These are phyloP conservation scores for Semnopithecus entellus DNA, from an alignment of 2,113 vertebrate species.

Conservation along the genomic window DNA sequence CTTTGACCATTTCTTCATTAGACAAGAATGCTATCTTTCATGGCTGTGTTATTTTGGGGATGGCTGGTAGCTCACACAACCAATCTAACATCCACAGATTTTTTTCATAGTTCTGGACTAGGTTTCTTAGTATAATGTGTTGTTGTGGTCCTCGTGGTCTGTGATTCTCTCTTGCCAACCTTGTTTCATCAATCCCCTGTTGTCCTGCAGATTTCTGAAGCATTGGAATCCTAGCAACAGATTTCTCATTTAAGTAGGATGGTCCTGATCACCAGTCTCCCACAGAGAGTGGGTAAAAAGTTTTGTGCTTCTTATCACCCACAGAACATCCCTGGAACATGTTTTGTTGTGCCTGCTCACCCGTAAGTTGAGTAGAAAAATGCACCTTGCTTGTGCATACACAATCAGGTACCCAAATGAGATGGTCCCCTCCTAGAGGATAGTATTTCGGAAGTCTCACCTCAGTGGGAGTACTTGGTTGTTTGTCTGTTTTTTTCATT, in stretches of 20 bases:
- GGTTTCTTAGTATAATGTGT: constrained; percentile 39
- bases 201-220: constrained; percentile 56
- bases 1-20: constrained; percentile 2
- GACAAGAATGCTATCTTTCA: not conserved
- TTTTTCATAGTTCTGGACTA: not conserved
- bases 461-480: not conserved
- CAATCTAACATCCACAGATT: not conserved
- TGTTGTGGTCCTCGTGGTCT: not conserved
- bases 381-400: not conserved
- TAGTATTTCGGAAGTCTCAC: not conserved
- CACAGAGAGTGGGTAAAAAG: constrained; percentile 62
- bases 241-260: constrained; percentile 62
- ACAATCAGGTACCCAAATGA: not conserved
- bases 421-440: not conserved
- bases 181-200: constrained; percentile 55
- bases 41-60: not conserved
- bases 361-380: constrained; percentile 46
- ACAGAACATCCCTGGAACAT: constrained; percentile 23
- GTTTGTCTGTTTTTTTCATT: too few species aligned
- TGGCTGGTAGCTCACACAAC: not conserved
- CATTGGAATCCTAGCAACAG: constrained; percentile 76
- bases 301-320: constrained; percentile 50
- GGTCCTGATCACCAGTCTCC: constrained; percentile 55
- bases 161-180: constrained; percentile 56
- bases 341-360: not conserved